Percentiles rank a stretch among this genome's conserved stretches.
These are phyloP conservation scores for Syngnathoides biaculeatus DNA, from an alignment of 2,113 vertebrate species.

Conservation along the genomic window DNA sequence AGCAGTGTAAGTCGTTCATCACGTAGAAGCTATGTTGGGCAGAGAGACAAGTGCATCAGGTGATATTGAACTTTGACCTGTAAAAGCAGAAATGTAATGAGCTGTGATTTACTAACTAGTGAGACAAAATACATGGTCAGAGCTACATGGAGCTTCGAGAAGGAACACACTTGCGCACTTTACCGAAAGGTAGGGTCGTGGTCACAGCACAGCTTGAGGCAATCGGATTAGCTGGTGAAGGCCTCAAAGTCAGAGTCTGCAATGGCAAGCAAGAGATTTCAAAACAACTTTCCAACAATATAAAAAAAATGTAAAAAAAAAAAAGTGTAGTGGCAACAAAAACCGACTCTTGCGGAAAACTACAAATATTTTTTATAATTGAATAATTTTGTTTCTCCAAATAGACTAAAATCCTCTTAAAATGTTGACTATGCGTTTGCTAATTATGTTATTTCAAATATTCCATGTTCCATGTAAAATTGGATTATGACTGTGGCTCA, in stretches of 20 bases:
- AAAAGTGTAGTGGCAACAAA: not conserved
- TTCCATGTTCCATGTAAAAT: not conserved
- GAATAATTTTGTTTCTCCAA: not conserved
- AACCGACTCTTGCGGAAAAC: not conserved
- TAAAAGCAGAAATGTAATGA: constrained; percentile 42
- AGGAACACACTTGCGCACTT: constrained; percentile 24
- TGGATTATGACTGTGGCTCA: not conserved
- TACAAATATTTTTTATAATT: not conserved
- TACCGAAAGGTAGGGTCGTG: constrained; percentile 60
- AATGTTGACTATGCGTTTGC: not conserved
- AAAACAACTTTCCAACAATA: not conserved
- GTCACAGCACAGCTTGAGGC: constrained; percentile 59
- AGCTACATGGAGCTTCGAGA: constrained; percentile 3
- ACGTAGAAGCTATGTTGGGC: constrained; percentile 48
- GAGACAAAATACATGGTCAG: not conserved
- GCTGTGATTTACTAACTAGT: not conserved
- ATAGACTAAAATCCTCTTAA: not conserved
- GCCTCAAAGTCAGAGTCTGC: constrained; percentile 81
- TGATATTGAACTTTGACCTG: constrained; percentile 64
- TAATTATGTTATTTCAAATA: not conserved
- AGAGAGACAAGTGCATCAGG: constrained; percentile 56
- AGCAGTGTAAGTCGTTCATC: constrained; percentile 55
- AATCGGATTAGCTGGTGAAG: constrained; percentile 75
- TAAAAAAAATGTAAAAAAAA: not conserved
- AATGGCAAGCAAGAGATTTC: constrained; percentile 55